Conservation (phyloP, 2,797 vertebrate species). For the Acanthiza pusilla region DNA sequence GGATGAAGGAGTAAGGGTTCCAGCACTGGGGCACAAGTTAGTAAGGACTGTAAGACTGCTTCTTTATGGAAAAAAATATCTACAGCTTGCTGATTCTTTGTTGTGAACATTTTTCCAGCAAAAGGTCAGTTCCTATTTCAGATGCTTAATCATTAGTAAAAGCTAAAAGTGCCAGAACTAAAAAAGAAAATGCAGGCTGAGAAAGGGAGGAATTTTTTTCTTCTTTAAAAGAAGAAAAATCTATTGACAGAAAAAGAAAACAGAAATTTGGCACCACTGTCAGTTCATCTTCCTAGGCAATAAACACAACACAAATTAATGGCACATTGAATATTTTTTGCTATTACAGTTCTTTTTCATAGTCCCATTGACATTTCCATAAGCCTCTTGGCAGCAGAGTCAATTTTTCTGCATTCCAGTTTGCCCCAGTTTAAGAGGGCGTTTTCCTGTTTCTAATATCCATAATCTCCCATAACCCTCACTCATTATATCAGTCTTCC, state of each 20-base stretch:
- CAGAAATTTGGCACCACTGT: background rate
- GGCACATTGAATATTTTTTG: background rate
- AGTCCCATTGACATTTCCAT: background rate
- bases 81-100: background rate
- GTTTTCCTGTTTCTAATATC: background rate
- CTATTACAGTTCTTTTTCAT: background rate
- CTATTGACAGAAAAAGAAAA: background rate
- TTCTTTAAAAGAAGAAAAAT: background rate
- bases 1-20: background rate
- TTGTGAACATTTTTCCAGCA: background rate
- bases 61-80: background rate
- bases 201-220: background rate
- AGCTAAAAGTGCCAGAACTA: background rate
- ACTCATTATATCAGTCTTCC: background rate
- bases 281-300: background rate
- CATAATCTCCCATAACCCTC: background rate
- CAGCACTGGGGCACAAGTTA: background rate
- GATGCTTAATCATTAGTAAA: background rate
- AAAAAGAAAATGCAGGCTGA: background rate
- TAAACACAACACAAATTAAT: background rate
- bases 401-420: background rate
- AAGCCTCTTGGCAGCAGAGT: background rate
- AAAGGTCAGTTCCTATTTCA: background rate
- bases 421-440: background rate
- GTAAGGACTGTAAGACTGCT: background rate